Evolutionary conservation across 2,888 invertebrate species (phyloP).

Genomic region (Athrips mouffetella): DNA sequence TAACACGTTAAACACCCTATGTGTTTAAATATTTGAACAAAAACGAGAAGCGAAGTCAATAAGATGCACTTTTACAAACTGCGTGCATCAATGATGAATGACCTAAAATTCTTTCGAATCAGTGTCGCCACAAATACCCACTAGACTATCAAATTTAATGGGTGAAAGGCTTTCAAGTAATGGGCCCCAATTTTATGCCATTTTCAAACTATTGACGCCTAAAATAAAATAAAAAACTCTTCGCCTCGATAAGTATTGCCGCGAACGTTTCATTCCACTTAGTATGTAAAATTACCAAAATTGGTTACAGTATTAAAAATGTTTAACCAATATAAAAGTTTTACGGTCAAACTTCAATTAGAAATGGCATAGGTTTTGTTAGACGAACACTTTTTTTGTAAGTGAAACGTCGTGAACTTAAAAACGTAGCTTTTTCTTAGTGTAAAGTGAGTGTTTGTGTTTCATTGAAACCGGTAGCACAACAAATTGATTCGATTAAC

Average conservation of each 20-base stretch:
- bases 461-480: conserved; percentile 1
- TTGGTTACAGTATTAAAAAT: conserved; percentile 32
- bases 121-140: conserved; percentile 28
- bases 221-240: conserved; percentile 36
- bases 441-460: background rate
- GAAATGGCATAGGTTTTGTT: conserved; percentile 25
- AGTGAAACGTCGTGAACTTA: conserved; percentile 16
- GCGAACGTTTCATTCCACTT: conserved; percentile 24
- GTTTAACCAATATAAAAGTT: conserved; percentile 22
- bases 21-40: too few relatives aligned
- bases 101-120: background rate
- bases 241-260: conserved; percentile 27
- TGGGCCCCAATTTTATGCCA: conserved; percentile 51
- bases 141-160: too few relatives aligned
- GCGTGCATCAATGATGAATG: background rate
- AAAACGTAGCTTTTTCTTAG: background rate
- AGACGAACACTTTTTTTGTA: conserved; percentile 26
- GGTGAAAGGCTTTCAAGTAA: conserved; percentile 57
- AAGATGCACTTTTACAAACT: background rate
- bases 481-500: conserved; percentile 3
- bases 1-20: too few relatives aligned
- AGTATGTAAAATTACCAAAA: conserved; percentile 29
- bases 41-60: too few relatives aligned
- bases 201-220: conserved; percentile 44
- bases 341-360: conserved; percentile 32